Base-by-base conservation (phyloP, 2,888 invertebrate genomes). In the Hyalella azteca region DNA sequence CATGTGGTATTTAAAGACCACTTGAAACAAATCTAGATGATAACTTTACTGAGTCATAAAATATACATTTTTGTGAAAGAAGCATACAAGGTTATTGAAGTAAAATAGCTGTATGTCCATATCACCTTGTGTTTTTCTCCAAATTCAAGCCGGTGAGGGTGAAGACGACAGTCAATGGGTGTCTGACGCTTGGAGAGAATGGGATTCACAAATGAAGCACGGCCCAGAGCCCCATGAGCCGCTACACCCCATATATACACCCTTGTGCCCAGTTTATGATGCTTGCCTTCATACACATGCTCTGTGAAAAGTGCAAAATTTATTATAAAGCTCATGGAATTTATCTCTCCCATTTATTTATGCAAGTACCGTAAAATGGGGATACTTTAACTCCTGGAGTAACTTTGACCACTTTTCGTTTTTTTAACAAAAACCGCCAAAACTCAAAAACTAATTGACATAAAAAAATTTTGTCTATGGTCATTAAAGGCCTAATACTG, bases 221-320 rank as follows among this genome's bases (percentile, higher is more conserved):
- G 77, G 5, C 84, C 84, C 32, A 84, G 73, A 3, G 81, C 84
- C 26, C 84, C 84, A 73, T 84, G 83, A 36, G 78, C 78, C 15
- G 84, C 81, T 45, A 81, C 79, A 19, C 84, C 84, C 84, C 84
- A 84, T 11, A 79, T 75, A 50, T 66, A 84, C 22, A 82, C 49
- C n/a, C 81, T 36, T 3, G 49, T 75, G 48, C 80, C 79, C 13
- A 78, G 75, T 19, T 48, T 48, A 29, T 75, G 60, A 4, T 60
- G 26, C 36, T 22, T 40, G 32, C 81, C 81, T 79, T 76, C 78
- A 79, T 79, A 81, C 26, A 80, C 78, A 81, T 79, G 77, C 54
- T 81, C 82, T 82, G 79, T 49, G 45, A 54, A 66, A 78, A 36
- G 19, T 26, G 36, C 11, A 5, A 19, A 5, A 40, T n/a, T 22